Evolutionary conservation across 2,113 vertebrate species (phyloP), one percentile per base, ranked within the genome.

Genomic region (Sylvia atricapilla): DNA sequence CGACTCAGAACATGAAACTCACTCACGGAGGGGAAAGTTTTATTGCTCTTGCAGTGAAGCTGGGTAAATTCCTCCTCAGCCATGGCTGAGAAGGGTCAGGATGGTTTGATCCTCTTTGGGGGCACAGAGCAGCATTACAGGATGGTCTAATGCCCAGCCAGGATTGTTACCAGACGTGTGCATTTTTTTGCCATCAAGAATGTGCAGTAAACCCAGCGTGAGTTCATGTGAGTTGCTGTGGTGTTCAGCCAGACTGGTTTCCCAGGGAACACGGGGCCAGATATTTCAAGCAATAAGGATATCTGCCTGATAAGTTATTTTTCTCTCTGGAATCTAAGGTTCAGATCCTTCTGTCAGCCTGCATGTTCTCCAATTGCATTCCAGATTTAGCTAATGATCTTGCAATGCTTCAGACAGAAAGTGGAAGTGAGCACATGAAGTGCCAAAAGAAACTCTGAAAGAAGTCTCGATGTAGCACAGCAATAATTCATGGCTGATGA

Each of bases 81-180:
- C 80, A 13, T 31, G 72, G 49, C 72, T 90, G 53, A 87, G 85
- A 89, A 93, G 94, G 96, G 95, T 94, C 94, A 96, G 93, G 94
- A 64, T 18, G 31, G 78, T 90, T 96, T 96, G 94, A 94, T 93
- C 96, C 92, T 74, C 83, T 81, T 76, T 50, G 95, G 93, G 84
- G 89, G 93, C 73, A 7, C 80, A 92, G 94, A 97, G 82, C 96
- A 95, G 85, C 68, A 3, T 94, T 95, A 17, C 92, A 97, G 88
- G 92, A 93, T 96, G 97, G 97, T 94, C 90, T 58, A 23, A 59
- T 95, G 94, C 85, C 89, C 88, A 86, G 23, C 77, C 41, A 0
- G 94, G 97, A 98, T 98, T 96, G 84, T 90, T 97, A 90, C 92
- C 98, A 98, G 98, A 94, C 93, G 4, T 66, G 25, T 68, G 67